Conservation (phyloP, 2,113 vertebrate genomes). For the Eulemur rufifrons region DNA sequence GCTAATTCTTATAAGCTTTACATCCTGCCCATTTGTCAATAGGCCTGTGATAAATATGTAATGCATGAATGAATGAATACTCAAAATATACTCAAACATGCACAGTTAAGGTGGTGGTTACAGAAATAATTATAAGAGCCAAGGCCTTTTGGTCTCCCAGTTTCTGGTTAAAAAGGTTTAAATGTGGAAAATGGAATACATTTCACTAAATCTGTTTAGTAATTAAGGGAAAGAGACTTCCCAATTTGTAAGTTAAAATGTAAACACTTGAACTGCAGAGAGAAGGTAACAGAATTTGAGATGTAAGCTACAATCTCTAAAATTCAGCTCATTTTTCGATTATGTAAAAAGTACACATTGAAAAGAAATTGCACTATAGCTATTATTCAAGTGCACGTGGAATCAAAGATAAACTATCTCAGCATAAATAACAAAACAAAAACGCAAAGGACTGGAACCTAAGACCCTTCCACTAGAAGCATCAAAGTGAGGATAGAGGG, state of each 20-base stretch:
- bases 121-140: not conserved
- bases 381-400: not conserved
- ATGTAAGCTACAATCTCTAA: not conserved
- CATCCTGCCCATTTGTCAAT: not conserved
- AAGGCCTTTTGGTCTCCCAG: not conserved
- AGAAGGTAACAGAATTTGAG: not conserved
- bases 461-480: not conserved
- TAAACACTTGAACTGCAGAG: not conserved
- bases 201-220: not conserved
- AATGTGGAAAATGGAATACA: not conserved
- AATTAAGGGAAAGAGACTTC: not conserved
- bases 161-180: not conserved
- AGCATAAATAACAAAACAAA: not conserved
- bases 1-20: not conserved
- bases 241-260: slow-evolving; percentile 25
- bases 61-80: not conserved
- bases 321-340: slow-evolving; percentile 9
- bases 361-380: not conserved
- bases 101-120: not conserved
- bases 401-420: not conserved
- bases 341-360: not conserved
- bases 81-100: not conserved
- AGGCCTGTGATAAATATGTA: not conserved
- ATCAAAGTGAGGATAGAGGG: not conserved
- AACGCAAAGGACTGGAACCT: not conserved